Percentiles rank a stretch among this genome's conserved stretches.
Conservation (phyloP, 2,797 vertebrate species). For the Erethizon dorsatum region DNA sequence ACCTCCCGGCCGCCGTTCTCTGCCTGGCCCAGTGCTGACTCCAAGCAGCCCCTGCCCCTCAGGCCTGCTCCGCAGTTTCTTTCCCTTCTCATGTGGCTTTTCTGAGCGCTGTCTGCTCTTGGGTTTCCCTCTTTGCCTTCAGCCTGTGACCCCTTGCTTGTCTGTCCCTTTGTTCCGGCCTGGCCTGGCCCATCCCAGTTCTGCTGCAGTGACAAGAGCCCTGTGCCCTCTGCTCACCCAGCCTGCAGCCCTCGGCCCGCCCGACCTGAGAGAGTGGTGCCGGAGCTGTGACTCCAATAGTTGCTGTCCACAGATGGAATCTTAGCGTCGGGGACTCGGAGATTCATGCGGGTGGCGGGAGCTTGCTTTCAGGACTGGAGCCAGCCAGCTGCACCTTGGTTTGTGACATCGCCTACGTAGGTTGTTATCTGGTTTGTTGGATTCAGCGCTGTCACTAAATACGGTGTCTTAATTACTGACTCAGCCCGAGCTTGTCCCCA, state of each 20-base stretch:
- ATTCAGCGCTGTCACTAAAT: neutral
- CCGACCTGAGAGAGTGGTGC: neutral
- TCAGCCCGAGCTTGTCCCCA: neutral
- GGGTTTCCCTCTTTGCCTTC: too few relatives aligned
- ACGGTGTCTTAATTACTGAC: neutral
- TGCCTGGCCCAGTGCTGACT: neutral
- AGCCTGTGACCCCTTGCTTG: neutral
- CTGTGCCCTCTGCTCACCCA: neutral
- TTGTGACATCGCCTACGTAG: neutral
- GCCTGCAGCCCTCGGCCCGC: neutral
- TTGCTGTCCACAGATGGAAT: neutral
- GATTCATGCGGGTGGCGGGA: rapidly evolving
- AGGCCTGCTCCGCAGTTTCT: neutral
- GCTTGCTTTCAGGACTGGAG: neutral
- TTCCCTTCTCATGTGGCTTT: neutral
- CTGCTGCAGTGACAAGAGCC: neutral
- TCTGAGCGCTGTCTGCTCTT: neutral
- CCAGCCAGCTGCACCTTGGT: neutral
- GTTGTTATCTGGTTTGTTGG: neutral
- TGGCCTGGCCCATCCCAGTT: too few relatives aligned
- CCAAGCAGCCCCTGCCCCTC: rapidly evolving
- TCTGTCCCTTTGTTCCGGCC: too few relatives aligned
- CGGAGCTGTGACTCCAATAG: neutral
- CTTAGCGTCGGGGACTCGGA: neutral
- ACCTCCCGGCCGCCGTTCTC: neutral